A percentile compares a stretch with the other conserved stretches of the same genome.
These are phyloP conservation scores for Ranitomeya variabilis DNA, from an alignment of 2,113 vertebrate genomes.

Conservation along the genomic window DNA sequence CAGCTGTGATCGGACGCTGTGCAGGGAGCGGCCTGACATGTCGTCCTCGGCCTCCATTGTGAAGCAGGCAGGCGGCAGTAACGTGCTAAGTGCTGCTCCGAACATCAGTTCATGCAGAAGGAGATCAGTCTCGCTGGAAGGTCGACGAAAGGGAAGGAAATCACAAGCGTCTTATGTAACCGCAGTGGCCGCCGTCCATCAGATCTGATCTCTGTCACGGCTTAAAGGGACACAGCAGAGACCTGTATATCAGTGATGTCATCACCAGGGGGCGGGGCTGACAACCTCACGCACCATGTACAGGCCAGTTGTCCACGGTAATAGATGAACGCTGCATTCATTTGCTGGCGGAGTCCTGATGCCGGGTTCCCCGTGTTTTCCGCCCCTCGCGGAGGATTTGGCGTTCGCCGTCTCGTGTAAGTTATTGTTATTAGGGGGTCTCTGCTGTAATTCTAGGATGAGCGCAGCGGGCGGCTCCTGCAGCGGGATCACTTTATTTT, in stretches of 20 bases:
- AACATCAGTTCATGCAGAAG: not conserved
- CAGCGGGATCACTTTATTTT: constrained; percentile 1
- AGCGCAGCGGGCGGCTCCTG: not conserved
- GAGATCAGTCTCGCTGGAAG: constrained; percentile 12
- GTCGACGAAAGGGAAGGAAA: constrained; percentile 22
- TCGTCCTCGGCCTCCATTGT: not conserved
- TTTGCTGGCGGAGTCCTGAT: not conserved
- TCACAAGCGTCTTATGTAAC: constrained; percentile 1
- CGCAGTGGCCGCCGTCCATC: not conserved
- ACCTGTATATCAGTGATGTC: not conserved
- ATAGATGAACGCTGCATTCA: not conserved
- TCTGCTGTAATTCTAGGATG: not conserved
- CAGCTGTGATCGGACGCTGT: not conserved
- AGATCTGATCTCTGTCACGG: not conserved
- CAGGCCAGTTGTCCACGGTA: not conserved
- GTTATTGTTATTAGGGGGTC: not conserved
- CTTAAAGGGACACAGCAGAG: not conserved
- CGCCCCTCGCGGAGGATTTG: not conserved
- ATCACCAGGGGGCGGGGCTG: not conserved
- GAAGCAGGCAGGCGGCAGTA: constrained; percentile 21
- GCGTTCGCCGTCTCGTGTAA: not conserved
- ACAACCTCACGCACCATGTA: not conserved
- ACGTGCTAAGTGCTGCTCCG: constrained; percentile 41
- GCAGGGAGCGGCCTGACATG: not conserved
- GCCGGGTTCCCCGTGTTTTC: not conserved